Evolutionary conservation across 1,140 invertebrate species (phyloP), one percentile per base, ranked within the genome.

Genomic region (Aphelenchoides besseyi): DNA sequence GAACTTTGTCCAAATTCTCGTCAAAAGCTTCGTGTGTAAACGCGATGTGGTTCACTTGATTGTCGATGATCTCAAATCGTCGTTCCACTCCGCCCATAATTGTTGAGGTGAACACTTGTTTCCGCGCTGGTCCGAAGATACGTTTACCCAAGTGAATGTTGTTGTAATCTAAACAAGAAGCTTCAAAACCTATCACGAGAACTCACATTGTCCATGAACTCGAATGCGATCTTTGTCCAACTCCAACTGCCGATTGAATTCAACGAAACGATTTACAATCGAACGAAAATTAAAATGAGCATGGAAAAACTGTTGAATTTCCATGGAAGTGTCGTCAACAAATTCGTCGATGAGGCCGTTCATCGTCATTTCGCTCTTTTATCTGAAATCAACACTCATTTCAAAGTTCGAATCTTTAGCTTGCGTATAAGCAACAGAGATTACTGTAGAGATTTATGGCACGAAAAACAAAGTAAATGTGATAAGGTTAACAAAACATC

Each of bases 51-150:
- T 82, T 82, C n/a, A 82, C 80, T 61, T 85, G 81, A 52, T 79
- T 82, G 64, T 82, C 81, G 28, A 82, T 73, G 37, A 82, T 84
- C 57, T 82, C 81, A 48, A 82, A 82, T 28, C 79, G 72, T 32
- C 80, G 61, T 37, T 81, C 80, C 75, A 81, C 82, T 29, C 80
- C 80, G 12, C 80, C 80, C 28, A 83, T 70, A 26, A 81, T 82
- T 2, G 80, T 75, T 28, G 71, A 55, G 23, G 48, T 68, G 67
- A 79, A 81, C 32, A 79, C 76, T 32, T 79, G 82, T 52, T 84
- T 81, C 9, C 79, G 59, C 2, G 80, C 73, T 18, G 80, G 79
- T 3, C 78, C 82, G 66, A 81, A 81, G 69, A 81, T 81, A 9
- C 80, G 72, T 48, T 83, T 81, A 0, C 80, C 80, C 16, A 81